These are phyloP conservation scores for Acromyrmex charruanus DNA, from an alignment of 1,140 invertebrate species.

Conservation along the genomic window DNA sequence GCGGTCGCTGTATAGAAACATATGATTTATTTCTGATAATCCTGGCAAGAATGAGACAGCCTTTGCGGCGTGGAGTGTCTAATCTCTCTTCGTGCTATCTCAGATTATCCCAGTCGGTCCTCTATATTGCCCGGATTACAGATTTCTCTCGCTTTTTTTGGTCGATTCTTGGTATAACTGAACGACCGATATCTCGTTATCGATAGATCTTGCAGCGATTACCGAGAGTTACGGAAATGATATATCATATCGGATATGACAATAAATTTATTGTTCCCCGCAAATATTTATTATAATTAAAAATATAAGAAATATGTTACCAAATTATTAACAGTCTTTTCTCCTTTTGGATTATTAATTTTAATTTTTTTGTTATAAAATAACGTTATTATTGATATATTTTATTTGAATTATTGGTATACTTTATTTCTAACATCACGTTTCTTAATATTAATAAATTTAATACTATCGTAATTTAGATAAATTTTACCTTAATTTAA, in stretches of 20 bases:
- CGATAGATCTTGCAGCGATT: constrained; percentile 29
- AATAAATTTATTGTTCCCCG: constrained; percentile 12
- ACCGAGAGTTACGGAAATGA: constrained; percentile 4
- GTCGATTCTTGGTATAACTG: constrained; percentile 35
- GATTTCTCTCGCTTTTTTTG: constrained; percentile 76
- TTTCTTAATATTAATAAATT: not conserved
- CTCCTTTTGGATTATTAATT: not conserved
- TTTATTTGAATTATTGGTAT: not conserved
- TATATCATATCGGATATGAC: not conserved
- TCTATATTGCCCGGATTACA: constrained; percentile 83
- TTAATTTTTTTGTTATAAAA: not conserved
- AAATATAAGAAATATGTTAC: not conserved
- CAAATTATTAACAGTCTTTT: not conserved
- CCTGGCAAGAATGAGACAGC: constrained; percentile 82
- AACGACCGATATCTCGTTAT: constrained; percentile 1
- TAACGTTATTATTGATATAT: not conserved
- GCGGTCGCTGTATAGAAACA: constrained; percentile 79
- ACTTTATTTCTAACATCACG: not conserved
- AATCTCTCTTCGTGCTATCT: constrained; percentile 82
- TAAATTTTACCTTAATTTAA: constrained; percentile 3
- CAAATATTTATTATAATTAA: not conserved
- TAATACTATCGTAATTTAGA: not conserved
- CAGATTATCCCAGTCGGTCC: constrained; percentile 79
- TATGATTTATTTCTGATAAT: constrained; percentile 86
- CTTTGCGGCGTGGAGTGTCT: constrained; percentile 82